phyloP scores from a whole-genome alignment of 2,797 vertebrate genomes.

The Microhierax caerulescens region DNA sequence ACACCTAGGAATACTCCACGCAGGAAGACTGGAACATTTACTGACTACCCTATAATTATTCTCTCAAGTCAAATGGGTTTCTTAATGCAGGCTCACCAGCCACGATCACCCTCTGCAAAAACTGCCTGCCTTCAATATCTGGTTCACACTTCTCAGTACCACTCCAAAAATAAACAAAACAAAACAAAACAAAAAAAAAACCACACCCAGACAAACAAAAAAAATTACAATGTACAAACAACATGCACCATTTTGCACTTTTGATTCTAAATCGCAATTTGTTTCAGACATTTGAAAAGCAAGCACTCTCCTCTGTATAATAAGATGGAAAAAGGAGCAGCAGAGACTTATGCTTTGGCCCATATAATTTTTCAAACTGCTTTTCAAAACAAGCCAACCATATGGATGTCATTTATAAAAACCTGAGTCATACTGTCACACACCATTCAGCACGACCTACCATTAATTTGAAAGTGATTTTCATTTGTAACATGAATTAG shows the following conservation, averaged over 20 bases:
- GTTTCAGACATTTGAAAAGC: background rate
- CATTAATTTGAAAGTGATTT: too few relatives aligned
- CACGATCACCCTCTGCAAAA: background rate
- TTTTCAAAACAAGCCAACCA: conserved; percentile 30
- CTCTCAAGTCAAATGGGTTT: background rate
- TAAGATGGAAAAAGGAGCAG: background rate
- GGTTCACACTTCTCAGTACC: background rate
- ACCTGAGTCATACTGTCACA: conserved; percentile 3
- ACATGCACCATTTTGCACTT: background rate
- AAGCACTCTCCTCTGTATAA: background rate
- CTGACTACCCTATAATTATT: background rate
- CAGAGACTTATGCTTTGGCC: background rate
- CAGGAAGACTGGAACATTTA: background rate
- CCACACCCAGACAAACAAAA: background rate
- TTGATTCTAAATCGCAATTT: background rate
- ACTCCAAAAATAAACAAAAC: background rate
- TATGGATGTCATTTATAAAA: conserved; percentile 17
- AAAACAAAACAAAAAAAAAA: background rate
- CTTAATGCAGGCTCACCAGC: background rate
- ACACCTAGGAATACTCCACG: fast-evolving
- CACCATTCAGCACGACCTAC: background rate
- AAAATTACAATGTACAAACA: background rate
- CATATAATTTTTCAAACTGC: background rate
- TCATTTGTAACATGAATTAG: background rate
- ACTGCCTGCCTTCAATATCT: background rate